Evolutionary conservation across 2,888 invertebrate genomes (phyloP).

Genomic region (Drosophila mayaguana): DNA sequence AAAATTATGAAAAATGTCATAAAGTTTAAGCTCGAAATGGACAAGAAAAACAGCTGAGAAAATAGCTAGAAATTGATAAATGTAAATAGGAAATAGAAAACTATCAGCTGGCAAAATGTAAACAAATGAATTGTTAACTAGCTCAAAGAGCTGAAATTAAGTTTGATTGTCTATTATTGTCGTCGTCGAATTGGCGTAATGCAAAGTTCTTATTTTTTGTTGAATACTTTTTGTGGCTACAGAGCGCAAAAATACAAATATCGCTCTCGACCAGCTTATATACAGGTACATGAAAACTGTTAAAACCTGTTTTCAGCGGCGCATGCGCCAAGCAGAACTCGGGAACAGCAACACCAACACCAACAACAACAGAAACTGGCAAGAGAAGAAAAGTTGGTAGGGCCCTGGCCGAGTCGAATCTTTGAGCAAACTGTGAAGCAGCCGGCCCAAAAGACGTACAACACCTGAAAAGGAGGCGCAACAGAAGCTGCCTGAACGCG

Average conservation of each 20-base stretch:
- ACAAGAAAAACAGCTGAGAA: conserved; percentile 48
- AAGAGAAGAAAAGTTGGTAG: conserved; percentile 57
- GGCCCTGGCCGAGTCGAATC: conserved; percentile 68
- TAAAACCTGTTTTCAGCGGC: conserved; percentile 68
- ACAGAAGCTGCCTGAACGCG: conserved; percentile 54
- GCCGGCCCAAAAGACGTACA: conserved; percentile 52
- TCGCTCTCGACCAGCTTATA: conserved; percentile 20
- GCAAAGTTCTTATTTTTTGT: conserved; percentile 38
- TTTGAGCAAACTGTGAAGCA: conserved; percentile 72
- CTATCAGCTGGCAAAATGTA: conserved; percentile 49
- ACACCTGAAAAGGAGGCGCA: conserved; percentile 55
- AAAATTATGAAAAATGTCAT: not conserved
- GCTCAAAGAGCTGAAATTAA: conserved; percentile 3
- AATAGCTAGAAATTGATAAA: conserved; percentile 26
- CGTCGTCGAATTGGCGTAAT: conserved; percentile 32
- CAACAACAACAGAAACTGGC: conserved; percentile 36
- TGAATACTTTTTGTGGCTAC: conserved; percentile 13
- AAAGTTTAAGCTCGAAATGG: not conserved
- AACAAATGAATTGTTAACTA: conserved; percentile 21
- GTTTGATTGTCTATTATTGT: conserved; percentile 11
- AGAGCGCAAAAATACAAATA: conserved; percentile 47
- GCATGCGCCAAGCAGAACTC: conserved; percentile 65
- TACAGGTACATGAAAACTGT: conserved; percentile 58
- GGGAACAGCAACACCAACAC: conserved; percentile 26
- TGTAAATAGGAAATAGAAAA: conserved; percentile 33